phyloP scores from a whole-genome alignment of 2,797 vertebrate species.

The Myotis myotis region DNA sequence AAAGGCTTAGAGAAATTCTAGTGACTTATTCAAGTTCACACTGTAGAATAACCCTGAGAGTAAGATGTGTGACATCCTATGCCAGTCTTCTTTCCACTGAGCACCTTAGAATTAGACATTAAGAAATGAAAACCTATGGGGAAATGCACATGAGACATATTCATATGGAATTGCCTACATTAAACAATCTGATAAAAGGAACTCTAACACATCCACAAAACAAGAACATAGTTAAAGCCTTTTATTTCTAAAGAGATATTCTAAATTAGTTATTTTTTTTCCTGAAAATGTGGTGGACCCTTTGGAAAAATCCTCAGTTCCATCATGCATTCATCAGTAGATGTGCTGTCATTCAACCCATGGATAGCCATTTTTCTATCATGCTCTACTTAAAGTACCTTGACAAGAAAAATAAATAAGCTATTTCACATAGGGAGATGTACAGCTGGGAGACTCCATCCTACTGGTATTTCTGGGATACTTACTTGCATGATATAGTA shows the following conservation, averaged over 20 bases:
- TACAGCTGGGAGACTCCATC: constrained; percentile 66
- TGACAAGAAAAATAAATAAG: constrained; percentile 27
- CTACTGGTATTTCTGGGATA: constrained; percentile 57
- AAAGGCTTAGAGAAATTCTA: background rate
- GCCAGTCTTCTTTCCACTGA: background rate
- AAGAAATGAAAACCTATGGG: background rate
- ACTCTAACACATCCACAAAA: background rate
- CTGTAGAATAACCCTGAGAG: background rate
- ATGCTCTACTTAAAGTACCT: background rate
- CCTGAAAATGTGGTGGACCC: background rate
- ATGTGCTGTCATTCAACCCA: background rate
- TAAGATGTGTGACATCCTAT: background rate
- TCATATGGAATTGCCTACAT: background rate
- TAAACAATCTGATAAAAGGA: background rate
- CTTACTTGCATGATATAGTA: constrained; percentile 57
- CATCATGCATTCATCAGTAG: background rate
- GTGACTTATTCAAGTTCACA: background rate
- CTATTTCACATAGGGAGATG: constrained; percentile 56
- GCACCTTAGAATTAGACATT: background rate
- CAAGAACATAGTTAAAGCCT: background rate
- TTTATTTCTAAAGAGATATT: background rate
- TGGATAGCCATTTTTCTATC: constrained; percentile 8
- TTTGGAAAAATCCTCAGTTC: background rate
- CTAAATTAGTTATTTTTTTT: background rate
- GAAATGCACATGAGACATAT: background rate